Base-by-base conservation (phyloP, 2,113 vertebrate genomes). In the Enhydra lutris region DNA sequence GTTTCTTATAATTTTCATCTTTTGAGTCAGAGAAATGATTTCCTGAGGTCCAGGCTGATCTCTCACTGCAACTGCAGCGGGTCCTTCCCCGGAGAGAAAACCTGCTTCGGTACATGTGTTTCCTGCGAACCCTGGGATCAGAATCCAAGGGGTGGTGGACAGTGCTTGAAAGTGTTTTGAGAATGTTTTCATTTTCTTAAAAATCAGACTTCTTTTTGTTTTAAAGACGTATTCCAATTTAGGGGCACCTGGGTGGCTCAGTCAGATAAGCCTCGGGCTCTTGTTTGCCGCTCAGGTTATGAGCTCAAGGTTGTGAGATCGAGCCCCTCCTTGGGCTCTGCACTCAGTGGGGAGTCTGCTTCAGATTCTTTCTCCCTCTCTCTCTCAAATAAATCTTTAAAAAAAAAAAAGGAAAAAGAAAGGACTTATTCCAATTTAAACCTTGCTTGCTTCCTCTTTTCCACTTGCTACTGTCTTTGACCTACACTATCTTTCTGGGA, bases 191-290 rank as follows among this genome's bases (percentile, higher is more conserved):
- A 26, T 79, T 89, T 95, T 47, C 76, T 42, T 87, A 83, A 92
- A 87, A 97, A 96, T 11, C 14, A 79, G 86, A 26, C 87, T 93
- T 94, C 20, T 74, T 82, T 93, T 91, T 92, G 74, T 90, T 67
- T 94, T 73, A 85, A 87, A 92, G 91, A 65, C 26, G 9, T 0
- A 26, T 13, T 95, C 85, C 89, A 74, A 3, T 67, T 9, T 55
- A 96, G 67, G 67, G 67, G 67, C 8, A 7, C 34, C 34, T 69
- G 67, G 34, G 18, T 36, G 34, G 18, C 18, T 69, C 67, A 36
- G 67, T 69, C 34, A 20, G 67, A 20, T 69, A 69, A 69, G 65
- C 67, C 3, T 69, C 4, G 0, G 4, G 36, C 67, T 69, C n/a
- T 36, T 36, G 67, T 18, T 36, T 36, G 20, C n/a, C 0, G 17